A percentile compares a stretch with the other conserved stretches of the same genome.
Evolutionary conservation across 1,140 invertebrate species (phyloP).

Genomic region (Popillia japonica): DNA sequence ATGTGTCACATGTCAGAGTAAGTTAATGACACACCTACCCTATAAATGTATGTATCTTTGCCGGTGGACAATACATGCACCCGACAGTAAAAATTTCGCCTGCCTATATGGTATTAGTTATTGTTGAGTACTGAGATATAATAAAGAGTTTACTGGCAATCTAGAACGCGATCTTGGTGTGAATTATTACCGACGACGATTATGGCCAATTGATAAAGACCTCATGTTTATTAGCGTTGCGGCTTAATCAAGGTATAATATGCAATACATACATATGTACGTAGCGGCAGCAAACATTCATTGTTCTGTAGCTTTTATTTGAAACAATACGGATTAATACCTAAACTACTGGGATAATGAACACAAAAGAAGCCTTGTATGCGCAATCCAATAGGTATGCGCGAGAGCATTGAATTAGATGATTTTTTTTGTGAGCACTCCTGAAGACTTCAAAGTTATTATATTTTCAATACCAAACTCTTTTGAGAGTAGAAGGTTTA

Average conservation of each 20-base stretch:
- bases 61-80: neutral
- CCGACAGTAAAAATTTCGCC: neutral
- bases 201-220: slow-evolving; percentile 10
- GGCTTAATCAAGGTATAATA: neutral
- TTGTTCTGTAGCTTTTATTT: neutral
- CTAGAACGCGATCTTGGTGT: neutral
- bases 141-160: neutral
- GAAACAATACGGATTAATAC: neutral
- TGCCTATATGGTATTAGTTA: neutral
- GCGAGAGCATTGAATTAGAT: too few species aligned
- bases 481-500: too few species aligned
- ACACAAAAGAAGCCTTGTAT: neutral
- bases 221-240: neutral
- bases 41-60: too few species aligned
- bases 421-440: too few species aligned
- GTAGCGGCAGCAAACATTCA: neutral
- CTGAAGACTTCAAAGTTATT: too few species aligned
- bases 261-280: neutral
- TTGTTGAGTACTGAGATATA: neutral
- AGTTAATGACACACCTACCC: too few species aligned
- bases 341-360: neutral
- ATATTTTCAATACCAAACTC: too few species aligned
- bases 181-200: slow-evolving; percentile 7
- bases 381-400: neutral
- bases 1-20: too few species aligned